Evolutionary conservation across 2,113 vertebrate species (phyloP).

Genomic region (Gobio gobio): DNA sequence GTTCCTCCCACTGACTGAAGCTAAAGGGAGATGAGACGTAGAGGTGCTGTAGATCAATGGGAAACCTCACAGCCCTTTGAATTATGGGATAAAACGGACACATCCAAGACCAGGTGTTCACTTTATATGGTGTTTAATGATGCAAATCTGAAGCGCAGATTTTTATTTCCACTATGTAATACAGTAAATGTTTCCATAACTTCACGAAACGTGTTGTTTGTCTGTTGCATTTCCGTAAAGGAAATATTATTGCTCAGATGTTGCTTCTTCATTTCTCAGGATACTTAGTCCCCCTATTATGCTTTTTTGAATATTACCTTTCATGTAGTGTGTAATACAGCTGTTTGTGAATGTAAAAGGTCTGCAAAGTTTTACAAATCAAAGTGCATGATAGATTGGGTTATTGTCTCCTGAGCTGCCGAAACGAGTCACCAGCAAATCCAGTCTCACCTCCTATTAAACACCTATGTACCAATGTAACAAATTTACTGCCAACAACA

Average conservation of each 20-base stretch:
- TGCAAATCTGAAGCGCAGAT: not conserved
- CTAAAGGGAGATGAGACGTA: slow-evolving; percentile 34
- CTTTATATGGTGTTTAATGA: not conserved
- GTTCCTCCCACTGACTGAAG: slow-evolving; percentile 40
- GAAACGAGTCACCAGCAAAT: no score
- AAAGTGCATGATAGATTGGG: no score
- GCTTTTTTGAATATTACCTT: no score
- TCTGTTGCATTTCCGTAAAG: not conserved
- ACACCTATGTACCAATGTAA: no score
- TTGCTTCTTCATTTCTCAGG: not conserved
- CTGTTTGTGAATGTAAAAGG: no score
- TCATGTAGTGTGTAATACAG: no score
- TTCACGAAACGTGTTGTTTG: not conserved
- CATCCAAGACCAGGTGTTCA: slow-evolving; percentile 19
- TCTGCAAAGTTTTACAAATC: no score
- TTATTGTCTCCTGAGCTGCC: no score
- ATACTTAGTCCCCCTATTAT: no score
- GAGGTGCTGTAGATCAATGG: not conserved
- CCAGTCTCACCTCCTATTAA: no score
- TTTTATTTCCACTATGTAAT: not conserved
- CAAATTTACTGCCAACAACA: no score
- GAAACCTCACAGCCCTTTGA: not conserved
- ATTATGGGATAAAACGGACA: not conserved
- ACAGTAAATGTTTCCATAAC: not conserved
- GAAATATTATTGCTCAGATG: not conserved